Conservation (phyloP, 2,888 invertebrate species). For the Rhamnusium bicolor region DNA sequence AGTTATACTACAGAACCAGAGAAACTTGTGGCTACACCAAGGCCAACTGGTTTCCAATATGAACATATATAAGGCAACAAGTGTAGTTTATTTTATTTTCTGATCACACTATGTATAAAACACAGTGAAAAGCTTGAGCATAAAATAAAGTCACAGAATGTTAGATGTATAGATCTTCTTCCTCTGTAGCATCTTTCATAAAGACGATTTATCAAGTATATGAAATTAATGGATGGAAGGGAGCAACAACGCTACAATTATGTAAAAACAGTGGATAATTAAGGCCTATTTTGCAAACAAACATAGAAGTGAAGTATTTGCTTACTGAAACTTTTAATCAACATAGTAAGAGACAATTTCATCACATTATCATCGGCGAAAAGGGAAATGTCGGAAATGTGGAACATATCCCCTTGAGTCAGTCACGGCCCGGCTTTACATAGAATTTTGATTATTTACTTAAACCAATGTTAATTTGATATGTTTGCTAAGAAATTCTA, state of each 20-base stretch:
- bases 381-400: conserved; percentile 23
- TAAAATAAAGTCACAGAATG: too few species aligned
- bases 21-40: too few species aligned
- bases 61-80: too few species aligned
- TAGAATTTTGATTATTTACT: conserved; percentile 32
- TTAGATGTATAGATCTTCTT: too few species aligned
- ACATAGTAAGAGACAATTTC: conserved; percentile 13
- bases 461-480: conserved; percentile 30
- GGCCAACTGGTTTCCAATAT: too few species aligned
- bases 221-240: neutral
- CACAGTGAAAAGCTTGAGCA: too few species aligned
- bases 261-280: neutral
- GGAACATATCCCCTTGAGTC: conserved; percentile 21
- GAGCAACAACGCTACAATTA: neutral
- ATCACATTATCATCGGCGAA: conserved; percentile 14
- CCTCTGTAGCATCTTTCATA: too few species aligned
- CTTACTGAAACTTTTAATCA: conserved; percentile 16
- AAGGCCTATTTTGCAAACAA: neutral
- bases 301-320: neutral
- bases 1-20: too few species aligned
- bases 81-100: too few species aligned
- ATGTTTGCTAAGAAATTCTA: conserved; percentile 30
- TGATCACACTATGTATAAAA: too few species aligned
- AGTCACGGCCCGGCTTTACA: conserved; percentile 22
- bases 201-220: too few species aligned